Evolutionary conservation across 2,888 invertebrate species (phyloP).

Genomic region (Lysandra coridon): DNA sequence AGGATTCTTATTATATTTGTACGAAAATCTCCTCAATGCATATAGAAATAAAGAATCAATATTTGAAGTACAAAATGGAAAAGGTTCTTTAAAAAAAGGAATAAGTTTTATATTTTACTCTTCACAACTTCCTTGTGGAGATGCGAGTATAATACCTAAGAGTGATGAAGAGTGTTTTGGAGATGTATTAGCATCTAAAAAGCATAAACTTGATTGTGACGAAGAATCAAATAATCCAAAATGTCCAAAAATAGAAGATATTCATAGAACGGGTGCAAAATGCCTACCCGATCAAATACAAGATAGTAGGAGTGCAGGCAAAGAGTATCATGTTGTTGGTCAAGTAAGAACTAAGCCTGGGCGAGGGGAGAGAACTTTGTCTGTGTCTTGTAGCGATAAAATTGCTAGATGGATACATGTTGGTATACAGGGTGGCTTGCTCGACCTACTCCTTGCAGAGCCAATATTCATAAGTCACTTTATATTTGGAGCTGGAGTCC

Average conservation of each 20-base stretch:
- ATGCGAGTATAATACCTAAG: conserved; percentile 92
- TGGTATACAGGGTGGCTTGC: conserved; percentile 91
- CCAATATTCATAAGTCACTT: conserved; percentile 86
- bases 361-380: conserved; percentile 91
- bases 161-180: conserved; percentile 56
- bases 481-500: conserved; percentile 84
- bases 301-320: conserved; percentile 81
- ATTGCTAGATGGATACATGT: conserved; percentile 92
- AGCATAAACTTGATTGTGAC: conserved; percentile 50
- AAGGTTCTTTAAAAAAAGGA: conserved; percentile 75
- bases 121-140: conserved; percentile 95
- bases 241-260: conserved; percentile 48
- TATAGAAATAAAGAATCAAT: conserved; percentile 57
- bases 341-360: conserved; percentile 93
- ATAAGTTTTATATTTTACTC: conserved; percentile 91
- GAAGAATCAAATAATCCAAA: conserved; percentile 48
- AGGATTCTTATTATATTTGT: conserved; percentile 88
- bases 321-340: conserved; percentile 84
- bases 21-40: conserved; percentile 79
- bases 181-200: conserved; percentile 50
- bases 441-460: conserved; percentile 83
- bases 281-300: conserved; percentile 79
- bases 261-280: conserved; percentile 95
- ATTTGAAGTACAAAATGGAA: conserved; percentile 51
- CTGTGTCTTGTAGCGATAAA: conserved; percentile 97